Percentiles rank a stretch among this genome's conserved stretches.
Evolutionary conservation across 2,888 invertebrate species (phyloP).

Genomic region (Pollenia angustigena): DNA sequence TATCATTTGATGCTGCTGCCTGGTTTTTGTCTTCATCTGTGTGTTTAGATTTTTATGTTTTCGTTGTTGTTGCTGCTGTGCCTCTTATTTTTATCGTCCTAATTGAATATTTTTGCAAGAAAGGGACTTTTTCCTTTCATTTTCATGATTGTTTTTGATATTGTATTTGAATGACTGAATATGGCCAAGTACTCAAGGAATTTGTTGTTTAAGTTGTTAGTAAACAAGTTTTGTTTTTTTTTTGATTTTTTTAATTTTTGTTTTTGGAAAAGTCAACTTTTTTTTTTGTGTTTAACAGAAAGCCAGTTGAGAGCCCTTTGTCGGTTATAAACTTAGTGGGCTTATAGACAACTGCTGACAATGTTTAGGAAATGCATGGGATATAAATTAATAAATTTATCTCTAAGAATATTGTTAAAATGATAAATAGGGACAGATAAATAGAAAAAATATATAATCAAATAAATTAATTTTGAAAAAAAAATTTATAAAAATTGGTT

Average conservation of each 20-base stretch:
- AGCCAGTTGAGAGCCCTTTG: conserved; percentile 61
- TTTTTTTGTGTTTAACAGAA: conserved; percentile 10
- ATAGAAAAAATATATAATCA: not conserved
- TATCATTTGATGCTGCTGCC: conserved; percentile 73
- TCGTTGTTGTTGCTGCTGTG: conserved; percentile 63
- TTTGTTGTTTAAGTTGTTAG: conserved; percentile 51
- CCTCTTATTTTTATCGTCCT: conserved; percentile 63
- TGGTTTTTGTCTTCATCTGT: conserved; percentile 75
- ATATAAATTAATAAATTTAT: too few relatives aligned
- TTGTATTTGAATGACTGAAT: conserved; percentile 9
- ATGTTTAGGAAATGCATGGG: not conserved
- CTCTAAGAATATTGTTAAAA: too few relatives aligned
- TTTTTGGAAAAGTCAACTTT: conserved; percentile 28
- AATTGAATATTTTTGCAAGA: conserved; percentile 65
- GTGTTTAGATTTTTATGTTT: conserved; percentile 44
- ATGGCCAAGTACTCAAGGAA: conserved; percentile 57
- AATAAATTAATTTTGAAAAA: too few relatives aligned
- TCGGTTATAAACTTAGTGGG: conserved; percentile 28
- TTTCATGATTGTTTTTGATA: conserved; percentile 67
- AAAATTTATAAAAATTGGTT: too few relatives aligned
- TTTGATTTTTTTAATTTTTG: conserved; percentile 34
- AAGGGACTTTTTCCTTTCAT: conserved; percentile 72
- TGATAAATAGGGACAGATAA: not conserved
- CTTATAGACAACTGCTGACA: conserved; percentile 35
- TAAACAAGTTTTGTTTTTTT: conserved; percentile 46